Conservation (phyloP, 2,888 invertebrate species). For the Strigamia crassipes region DNA sequence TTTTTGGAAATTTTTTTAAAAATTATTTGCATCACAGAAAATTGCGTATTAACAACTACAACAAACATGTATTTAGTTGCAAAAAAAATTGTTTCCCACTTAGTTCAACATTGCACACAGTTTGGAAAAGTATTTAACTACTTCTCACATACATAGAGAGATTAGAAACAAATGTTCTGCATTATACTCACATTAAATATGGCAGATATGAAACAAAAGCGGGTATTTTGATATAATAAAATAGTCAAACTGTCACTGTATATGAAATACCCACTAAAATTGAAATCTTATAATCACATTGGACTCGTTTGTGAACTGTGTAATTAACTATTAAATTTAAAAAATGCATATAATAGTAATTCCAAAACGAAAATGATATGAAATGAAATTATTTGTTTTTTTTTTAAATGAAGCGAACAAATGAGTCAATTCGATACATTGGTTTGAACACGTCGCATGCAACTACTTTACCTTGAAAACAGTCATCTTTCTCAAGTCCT, state of each 20-base stretch:
- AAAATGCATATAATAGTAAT: neutral
- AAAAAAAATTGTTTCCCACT: neutral
- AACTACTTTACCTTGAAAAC: constrained; percentile 1
- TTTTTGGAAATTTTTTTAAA: neutral
- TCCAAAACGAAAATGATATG: no score
- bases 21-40: constrained; percentile 7
- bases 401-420: no score
- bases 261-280: neutral
- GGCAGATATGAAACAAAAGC: neutral
- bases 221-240: neutral
- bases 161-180: neutral
- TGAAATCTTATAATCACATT: neutral
- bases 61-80: constrained; percentile 15
- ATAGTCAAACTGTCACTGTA: neutral
- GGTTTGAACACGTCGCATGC: neutral
- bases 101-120: constrained; percentile 29
- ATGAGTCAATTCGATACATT: no score
- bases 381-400: no score
- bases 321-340: neutral
- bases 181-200: neutral
- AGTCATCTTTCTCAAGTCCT: neutral
- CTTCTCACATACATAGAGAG: neutral
- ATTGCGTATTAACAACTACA: constrained; percentile 29
- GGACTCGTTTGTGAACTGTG: no score
- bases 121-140: constrained; percentile 25